phyloP scores from a whole-genome alignment of 2,113 vertebrate genomes.

The Microtus oregoni region DNA sequence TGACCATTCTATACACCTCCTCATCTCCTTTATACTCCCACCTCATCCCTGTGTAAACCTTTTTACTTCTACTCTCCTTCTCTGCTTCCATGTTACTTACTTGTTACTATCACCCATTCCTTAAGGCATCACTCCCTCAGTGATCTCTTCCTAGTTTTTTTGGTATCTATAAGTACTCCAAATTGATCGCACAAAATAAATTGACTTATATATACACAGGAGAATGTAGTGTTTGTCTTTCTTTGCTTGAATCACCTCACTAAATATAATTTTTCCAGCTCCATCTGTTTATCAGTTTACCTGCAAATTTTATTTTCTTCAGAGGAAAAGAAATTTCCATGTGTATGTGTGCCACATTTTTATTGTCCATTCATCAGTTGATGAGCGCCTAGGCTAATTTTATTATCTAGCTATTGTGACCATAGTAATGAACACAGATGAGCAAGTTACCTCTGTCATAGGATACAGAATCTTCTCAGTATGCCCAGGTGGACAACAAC shows the following conservation, averaged over 20 bases:
- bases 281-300: background rate
- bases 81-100: background rate
- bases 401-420: background rate
- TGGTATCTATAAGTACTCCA: background rate
- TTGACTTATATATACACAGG: too few relatives aligned
- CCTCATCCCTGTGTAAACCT: background rate
- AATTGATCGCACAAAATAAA: background rate
- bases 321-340: background rate
- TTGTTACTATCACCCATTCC: background rate
- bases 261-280: background rate
- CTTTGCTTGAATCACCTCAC: background rate
- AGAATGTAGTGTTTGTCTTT: background rate
- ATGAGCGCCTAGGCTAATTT: background rate
- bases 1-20: background rate
- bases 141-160: background rate
- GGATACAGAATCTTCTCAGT: background rate
- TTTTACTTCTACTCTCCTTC: background rate
- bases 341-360: too few relatives aligned
- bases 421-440: background rate
- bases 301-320: background rate
- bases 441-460: background rate
- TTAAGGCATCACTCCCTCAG: background rate
- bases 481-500: background rate
- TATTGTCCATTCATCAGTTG: background rate
- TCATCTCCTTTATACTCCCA: background rate